These are phyloP conservation scores for Peromyscus maniculatus DNA, from an alignment of 2,113 vertebrate species.

Conservation along the genomic window DNA sequence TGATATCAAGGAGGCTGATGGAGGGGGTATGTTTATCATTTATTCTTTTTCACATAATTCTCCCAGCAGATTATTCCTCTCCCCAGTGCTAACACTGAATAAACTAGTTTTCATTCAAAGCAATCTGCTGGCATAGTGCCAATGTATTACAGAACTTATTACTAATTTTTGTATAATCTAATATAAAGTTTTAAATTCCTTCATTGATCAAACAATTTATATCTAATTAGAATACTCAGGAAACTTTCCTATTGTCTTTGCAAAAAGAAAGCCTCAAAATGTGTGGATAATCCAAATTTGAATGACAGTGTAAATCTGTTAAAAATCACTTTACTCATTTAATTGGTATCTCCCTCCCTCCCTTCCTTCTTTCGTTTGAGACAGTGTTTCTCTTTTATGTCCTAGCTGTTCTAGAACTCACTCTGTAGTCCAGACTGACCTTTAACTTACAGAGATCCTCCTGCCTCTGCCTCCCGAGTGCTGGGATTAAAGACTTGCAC, in stretches of 20 bases:
- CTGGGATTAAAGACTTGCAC: background rate
- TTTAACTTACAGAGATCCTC: background rate
- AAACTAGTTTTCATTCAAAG: constrained; percentile 3
- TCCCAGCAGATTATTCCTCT: background rate
- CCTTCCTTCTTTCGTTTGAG: background rate
- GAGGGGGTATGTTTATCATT: constrained; percentile 88
- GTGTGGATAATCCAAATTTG: background rate
- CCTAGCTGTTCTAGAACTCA: background rate
- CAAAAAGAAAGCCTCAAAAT: background rate
- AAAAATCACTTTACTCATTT: constrained; percentile 16
- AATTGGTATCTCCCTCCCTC: background rate
- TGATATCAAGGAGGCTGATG: constrained; percentile 94
- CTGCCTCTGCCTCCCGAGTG: background rate
- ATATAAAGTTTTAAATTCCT: background rate
- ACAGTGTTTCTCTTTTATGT: background rate
- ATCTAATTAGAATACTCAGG: constrained; percentile 32
- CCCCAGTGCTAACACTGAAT: background rate
- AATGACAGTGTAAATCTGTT: background rate
- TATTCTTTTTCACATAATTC: background rate
- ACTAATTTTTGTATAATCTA: constrained; percentile 21
- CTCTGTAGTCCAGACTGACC: background rate
- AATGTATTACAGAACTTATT: background rate
- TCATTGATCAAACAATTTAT: background rate
- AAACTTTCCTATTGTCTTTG: constrained; percentile 30
- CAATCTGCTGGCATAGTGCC: background rate